These are phyloP conservation scores for Serilophus lunatus DNA, from an alignment of 2,113 vertebrate species.

Conservation along the genomic window DNA sequence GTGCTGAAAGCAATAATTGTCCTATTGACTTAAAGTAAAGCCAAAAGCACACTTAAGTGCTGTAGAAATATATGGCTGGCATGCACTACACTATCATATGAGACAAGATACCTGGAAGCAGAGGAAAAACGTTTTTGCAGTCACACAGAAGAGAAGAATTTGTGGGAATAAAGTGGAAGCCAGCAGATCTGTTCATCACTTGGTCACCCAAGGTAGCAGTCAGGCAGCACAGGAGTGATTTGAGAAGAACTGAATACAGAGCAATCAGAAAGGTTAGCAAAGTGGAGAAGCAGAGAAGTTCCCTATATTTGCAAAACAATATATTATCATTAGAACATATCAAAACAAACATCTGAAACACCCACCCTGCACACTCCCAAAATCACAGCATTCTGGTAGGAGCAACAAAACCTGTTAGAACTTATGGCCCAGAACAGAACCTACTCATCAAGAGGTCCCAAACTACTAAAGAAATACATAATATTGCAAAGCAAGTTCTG, in stretches of 20 bases:
- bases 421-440: neutral
- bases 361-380: neutral
- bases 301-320: neutral
- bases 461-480: neutral
- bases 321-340: neutral
- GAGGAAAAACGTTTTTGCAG: neutral
- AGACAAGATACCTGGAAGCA: neutral
- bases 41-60: neutral
- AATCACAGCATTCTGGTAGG: neutral
- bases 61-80: neutral
- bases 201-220: neutral
- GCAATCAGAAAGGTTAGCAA: conserved; percentile 14
- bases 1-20: neutral
- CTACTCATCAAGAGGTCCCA: neutral
- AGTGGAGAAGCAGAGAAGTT: neutral
- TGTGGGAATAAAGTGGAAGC: neutral
- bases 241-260: conserved; percentile 22
- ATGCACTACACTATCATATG: neutral
- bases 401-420: neutral
- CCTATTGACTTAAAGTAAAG: neutral
- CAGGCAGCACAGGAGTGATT: neutral
- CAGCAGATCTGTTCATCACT: neutral
- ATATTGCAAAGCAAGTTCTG: neutral
- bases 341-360: neutral
- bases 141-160: neutral